Percentiles rank a stretch among this genome's conserved stretches.
These are phyloP conservation scores for Tuta absoluta DNA, from an alignment of 2,888 invertebrate genomes.

Conservation along the genomic window DNA sequence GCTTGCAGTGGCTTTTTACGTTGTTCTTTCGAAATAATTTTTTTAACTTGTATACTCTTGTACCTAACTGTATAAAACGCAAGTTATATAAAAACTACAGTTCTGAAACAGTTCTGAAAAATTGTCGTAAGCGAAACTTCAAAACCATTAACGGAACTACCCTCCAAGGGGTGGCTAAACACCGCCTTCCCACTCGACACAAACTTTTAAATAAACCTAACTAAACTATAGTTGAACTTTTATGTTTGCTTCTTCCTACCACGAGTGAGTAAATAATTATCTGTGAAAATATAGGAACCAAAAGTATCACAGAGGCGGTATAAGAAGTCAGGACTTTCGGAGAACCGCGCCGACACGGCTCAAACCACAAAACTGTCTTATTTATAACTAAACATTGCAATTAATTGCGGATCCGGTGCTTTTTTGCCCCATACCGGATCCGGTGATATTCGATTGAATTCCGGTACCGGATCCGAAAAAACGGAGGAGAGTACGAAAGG, in stretches of 20 bases:
- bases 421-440: too few relatives aligned
- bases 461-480: too few relatives aligned
- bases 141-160: slow-evolving; percentile 13
- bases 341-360: too few relatives aligned
- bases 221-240: neutral
- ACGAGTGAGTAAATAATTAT: neutral
- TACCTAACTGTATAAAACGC: neutral
- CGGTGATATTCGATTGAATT: too few relatives aligned
- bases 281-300: neutral
- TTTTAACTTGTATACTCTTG: neutral
- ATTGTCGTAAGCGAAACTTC: slow-evolving; percentile 8
- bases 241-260: neutral
- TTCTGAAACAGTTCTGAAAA: slow-evolving; percentile 11
- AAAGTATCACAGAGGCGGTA: too few relatives aligned
- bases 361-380: too few relatives aligned
- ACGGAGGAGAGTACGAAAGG: too few relatives aligned
- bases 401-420: too few relatives aligned
- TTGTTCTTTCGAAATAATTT: too few relatives aligned
- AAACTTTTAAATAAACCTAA: slow-evolving; percentile 21
- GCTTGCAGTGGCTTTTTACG: too few relatives aligned
- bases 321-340: too few relatives aligned
- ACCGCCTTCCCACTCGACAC: neutral
- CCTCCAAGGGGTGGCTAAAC: neutral
- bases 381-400: too few relatives aligned
- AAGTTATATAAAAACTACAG: neutral